phyloP scores from a whole-genome alignment of 1,140 invertebrate species.

The Tribolium castaneum region DNA sequence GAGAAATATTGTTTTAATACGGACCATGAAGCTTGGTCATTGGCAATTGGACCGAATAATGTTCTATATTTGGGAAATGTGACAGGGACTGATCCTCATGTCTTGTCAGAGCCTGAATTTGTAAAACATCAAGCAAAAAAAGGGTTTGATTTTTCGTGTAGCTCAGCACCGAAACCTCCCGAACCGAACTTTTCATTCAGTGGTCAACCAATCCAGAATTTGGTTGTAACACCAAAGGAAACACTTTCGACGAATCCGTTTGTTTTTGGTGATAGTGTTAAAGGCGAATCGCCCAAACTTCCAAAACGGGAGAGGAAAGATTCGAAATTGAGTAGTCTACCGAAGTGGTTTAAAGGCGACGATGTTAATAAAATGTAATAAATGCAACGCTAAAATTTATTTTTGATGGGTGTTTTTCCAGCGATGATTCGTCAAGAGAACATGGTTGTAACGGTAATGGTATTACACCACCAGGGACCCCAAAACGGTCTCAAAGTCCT shows the following conservation, averaged over 20 bases:
- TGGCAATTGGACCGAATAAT: slow-evolving; percentile 76
- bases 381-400: slow-evolving; percentile 66
- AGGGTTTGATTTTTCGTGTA: slow-evolving; percentile 51
- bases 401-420: slow-evolving; percentile 63
- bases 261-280: slow-evolving; percentile 65
- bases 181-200: slow-evolving; percentile 59
- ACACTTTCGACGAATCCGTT: slow-evolving; percentile 69
- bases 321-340: slow-evolving; percentile 73
- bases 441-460: slow-evolving; percentile 80
- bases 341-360: slow-evolving; percentile 79
- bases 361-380: slow-evolving; percentile 65
- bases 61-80: slow-evolving; percentile 73
- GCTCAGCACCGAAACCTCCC: slow-evolving; percentile 39
- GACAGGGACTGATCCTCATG: slow-evolving; percentile 44
- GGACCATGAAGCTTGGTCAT: slow-evolving; percentile 80
- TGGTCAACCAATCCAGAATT: slow-evolving; percentile 33
- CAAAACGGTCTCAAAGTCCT: slow-evolving; percentile 70
- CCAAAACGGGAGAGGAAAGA: slow-evolving; percentile 65
- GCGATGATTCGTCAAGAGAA: neutral
- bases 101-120: slow-evolving; percentile 30
- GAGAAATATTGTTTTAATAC: slow-evolving; percentile 77
- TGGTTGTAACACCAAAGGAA: slow-evolving; percentile 51
- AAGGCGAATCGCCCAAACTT: slow-evolving; percentile 58
- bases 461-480: slow-evolving; percentile 78
- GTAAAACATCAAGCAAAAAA: neutral